Percentiles rank a stretch among this genome's conserved stretches.
Evolutionary conservation across 2,888 invertebrate genomes (phyloP).

Genomic region (Maniola hyperantus): DNA sequence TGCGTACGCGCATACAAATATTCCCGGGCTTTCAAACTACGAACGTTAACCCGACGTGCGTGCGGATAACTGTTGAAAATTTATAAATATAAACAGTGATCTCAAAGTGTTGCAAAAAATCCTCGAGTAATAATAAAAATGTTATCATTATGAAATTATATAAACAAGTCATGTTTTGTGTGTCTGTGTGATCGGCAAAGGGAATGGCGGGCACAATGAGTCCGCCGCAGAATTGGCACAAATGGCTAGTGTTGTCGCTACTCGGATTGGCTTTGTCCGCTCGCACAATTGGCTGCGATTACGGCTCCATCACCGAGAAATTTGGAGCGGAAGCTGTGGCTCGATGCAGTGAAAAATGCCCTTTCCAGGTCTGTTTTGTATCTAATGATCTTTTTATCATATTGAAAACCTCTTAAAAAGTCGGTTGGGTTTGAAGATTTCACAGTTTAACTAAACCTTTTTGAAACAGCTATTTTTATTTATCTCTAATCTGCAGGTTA

Average conservation of each 20-base stretch:
- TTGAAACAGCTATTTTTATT: too few species aligned
- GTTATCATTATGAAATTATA: constrained; percentile 42
- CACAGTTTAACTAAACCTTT: too few species aligned
- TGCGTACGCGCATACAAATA: constrained; percentile 67
- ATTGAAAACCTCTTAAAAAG: neutral
- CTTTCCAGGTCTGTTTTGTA: constrained; percentile 71
- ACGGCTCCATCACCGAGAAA: constrained; percentile 80
- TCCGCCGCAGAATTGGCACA: constrained; percentile 78
- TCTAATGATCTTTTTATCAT: neutral
- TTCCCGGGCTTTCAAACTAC: constrained; percentile 47
- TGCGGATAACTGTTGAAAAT: constrained; percentile 34
- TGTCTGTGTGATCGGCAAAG: constrained; percentile 58
- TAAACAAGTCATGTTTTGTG: constrained; percentile 49
- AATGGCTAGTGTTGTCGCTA: constrained; percentile 80
- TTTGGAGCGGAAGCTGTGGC: constrained; percentile 80
- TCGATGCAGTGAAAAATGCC: constrained; percentile 79
- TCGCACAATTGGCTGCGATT: constrained; percentile 81
- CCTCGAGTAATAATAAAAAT: constrained; percentile 35
- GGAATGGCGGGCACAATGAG: constrained; percentile 70
- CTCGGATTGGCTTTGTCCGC: constrained; percentile 82
- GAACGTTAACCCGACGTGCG: constrained; percentile 55
- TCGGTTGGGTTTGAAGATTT: neutral
- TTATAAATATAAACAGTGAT: constrained; percentile 27
- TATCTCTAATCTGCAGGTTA: too few species aligned
- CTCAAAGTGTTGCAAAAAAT: constrained; percentile 17